A percentile compares a stretch with the other conserved stretches of the same genome.
phyloP scores from a whole-genome alignment of 1,140 invertebrate genomes.

The Semibalanus balanoides region DNA sequence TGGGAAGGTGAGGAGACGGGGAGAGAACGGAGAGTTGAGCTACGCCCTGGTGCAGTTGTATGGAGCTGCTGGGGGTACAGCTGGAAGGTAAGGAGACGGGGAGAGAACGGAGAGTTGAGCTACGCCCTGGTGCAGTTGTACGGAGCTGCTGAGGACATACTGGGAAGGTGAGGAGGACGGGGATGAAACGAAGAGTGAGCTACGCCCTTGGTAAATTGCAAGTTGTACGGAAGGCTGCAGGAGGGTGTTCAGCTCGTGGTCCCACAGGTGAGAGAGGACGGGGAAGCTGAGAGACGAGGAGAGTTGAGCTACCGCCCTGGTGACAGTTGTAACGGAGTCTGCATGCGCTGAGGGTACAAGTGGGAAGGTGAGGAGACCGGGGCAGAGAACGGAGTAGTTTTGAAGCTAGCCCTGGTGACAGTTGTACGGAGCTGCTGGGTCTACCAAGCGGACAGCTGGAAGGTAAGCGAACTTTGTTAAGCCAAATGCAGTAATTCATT shows the following conservation, averaged over 20 bases:
- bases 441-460: neutral
- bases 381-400: no score
- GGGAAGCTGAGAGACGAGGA: no score
- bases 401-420: neutral
- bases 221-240: neutral
- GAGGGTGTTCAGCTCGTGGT: no score
- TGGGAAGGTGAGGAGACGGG: neutral
- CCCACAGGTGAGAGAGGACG: no score
- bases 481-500: no score
- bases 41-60: neutral
- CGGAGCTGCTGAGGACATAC: neutral
- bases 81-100: neutral
- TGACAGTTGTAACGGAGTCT: no score
- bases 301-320: no score
- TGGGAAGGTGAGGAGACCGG: neutral
- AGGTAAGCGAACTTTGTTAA: neutral
- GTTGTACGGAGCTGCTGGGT: neutral
- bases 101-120: no score
- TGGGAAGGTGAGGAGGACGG: neutral
- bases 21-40: no score
- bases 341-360: neutral
- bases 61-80: neutral
- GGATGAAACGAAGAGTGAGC: no score
- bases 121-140: neutral
- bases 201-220: neutral